Evolutionary conservation across 2,113 vertebrate genomes (phyloP).

Genomic region (Rafetus swinhoei): DNA sequence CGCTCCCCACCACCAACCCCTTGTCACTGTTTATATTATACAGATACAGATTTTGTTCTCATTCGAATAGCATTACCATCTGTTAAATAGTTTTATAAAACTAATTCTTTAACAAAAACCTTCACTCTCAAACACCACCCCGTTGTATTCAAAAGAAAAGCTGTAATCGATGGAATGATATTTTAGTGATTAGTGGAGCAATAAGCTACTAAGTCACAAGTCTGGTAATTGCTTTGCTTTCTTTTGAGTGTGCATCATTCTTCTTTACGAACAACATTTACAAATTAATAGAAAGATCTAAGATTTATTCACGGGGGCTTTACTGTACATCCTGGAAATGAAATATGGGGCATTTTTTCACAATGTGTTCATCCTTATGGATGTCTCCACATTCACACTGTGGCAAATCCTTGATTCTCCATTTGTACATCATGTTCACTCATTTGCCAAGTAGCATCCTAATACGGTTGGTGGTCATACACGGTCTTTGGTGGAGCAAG

Average conservation of each 20-base stretch:
- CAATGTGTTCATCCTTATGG: not conserved
- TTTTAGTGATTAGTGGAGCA: not conserved
- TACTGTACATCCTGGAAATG: not conserved
- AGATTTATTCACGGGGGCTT: not conserved
- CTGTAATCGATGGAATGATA: not conserved
- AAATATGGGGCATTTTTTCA: not conserved
- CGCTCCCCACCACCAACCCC: not conserved
- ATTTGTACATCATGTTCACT: not conserved
- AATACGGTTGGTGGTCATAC: not conserved
- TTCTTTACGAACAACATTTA: not conserved
- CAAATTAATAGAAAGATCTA: not conserved
- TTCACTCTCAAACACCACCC: not conserved
- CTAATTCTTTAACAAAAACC: not conserved
- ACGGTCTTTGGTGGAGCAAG: not conserved
- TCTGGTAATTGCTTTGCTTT: not conserved
- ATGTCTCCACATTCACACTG: not conserved
- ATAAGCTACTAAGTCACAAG: not conserved
- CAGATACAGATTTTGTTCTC: not conserved
- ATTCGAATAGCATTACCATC: not conserved
- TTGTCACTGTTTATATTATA: constrained; percentile 1
- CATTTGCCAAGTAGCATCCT: not conserved
- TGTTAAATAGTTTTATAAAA: not conserved
- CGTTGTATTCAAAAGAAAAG: not conserved
- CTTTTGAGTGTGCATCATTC: not conserved
- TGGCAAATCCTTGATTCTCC: not conserved